Conservation (phyloP, 1,140 invertebrate species). For the Branchinecta lynchi region DNA sequence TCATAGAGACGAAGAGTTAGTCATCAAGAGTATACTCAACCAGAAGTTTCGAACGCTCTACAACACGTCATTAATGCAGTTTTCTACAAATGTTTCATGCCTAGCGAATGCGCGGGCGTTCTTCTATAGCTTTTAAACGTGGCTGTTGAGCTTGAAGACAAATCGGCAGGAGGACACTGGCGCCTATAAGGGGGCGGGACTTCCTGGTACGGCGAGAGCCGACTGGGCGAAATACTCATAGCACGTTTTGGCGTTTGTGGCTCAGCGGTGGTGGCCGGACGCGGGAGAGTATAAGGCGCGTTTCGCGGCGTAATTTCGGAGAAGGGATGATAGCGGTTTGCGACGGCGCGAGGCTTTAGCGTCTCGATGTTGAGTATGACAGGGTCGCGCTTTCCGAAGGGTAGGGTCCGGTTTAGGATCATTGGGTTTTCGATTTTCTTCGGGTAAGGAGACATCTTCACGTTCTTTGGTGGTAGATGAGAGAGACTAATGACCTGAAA, state of each 20-base stretch:
- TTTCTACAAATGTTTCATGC: background rate
- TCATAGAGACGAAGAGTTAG: too few relatives aligned
- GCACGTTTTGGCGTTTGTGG: background rate
- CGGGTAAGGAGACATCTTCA: background rate
- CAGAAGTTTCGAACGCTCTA: too few relatives aligned
- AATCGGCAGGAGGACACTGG: background rate
- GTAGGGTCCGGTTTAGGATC: background rate
- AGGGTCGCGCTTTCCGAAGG: background rate
- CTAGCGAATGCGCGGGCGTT: background rate
- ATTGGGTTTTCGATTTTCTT: background rate
- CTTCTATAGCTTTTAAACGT: constrained; percentile 4
- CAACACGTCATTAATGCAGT: too few relatives aligned
- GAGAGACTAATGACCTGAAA: too few relatives aligned
- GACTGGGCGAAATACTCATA: background rate
- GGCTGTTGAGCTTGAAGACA: background rate
- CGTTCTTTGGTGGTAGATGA: background rate
- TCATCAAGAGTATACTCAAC: too few relatives aligned
- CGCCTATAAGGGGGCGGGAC: background rate
- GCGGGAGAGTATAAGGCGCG: constrained; percentile 5
- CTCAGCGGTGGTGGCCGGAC: background rate
- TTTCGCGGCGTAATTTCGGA: background rate
- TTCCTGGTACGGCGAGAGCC: background rate
- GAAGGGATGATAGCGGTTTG: background rate
- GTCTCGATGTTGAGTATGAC: background rate
- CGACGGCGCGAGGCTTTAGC: background rate